Percentiles rank a stretch among this genome's conserved stretches.
phyloP scores from a whole-genome alignment of 2,888 invertebrate genomes.

The Lasius fuliginosus region DNA sequence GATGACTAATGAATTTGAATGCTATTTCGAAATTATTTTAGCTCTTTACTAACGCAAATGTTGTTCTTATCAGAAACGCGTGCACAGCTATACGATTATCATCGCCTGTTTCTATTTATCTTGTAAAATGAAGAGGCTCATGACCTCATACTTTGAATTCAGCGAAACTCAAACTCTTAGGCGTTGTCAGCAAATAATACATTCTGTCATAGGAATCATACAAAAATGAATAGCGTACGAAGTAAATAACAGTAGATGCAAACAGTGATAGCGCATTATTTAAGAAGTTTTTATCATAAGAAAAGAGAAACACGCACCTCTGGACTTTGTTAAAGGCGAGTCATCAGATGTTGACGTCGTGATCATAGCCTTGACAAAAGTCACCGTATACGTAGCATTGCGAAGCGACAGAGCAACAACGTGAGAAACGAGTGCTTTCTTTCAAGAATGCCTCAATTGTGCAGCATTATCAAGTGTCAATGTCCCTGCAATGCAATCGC shows the following conservation, averaged over 20 bases:
- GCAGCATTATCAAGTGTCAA: conserved; percentile 14
- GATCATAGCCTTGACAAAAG: neutral
- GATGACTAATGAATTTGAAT: too few relatives aligned
- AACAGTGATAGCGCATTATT: neutral
- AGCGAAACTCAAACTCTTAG: neutral
- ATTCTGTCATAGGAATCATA: neutral
- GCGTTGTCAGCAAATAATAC: neutral
- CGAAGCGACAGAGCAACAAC: conserved; percentile 1
- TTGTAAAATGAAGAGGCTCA: neutral
- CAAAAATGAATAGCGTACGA: neutral
- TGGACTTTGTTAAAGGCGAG: neutral
- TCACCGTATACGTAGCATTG: neutral
- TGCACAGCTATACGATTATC: conserved; percentile 30
- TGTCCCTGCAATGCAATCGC: neutral
- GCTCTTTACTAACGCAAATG: neutral
- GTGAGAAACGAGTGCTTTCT: neutral
- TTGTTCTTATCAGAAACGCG: neutral
- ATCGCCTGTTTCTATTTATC: conserved; percentile 33
- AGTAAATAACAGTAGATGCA: neutral
- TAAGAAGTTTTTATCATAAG: conserved; percentile 1
- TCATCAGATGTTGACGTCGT: neutral
- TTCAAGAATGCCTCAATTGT: neutral
- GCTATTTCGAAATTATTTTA: neutral
- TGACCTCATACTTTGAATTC: conserved; percentile 11
- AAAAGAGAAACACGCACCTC: neutral